phyloP scores from a whole-genome alignment of 1,140 invertebrate genomes.

The Thaumatotibia leucotreta region DNA sequence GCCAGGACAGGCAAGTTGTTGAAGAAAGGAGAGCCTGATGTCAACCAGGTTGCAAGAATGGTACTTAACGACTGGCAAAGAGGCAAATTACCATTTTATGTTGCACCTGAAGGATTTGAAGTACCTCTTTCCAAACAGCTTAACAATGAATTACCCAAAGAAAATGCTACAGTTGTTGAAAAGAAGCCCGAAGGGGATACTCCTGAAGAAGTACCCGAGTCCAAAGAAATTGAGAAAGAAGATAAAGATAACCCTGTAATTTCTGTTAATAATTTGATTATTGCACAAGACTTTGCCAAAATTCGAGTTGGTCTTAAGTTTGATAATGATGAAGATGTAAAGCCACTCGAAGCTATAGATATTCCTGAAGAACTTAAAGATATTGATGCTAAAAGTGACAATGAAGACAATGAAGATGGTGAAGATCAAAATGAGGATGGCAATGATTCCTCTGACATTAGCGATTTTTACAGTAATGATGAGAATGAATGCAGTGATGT shows the following conservation, averaged over 20 bases:
- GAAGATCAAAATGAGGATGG: conserved; percentile 74
- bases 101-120: conserved; percentile 88
- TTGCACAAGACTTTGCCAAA: conserved; percentile 88
- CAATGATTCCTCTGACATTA: conserved; percentile 76
- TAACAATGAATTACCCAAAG: conserved; percentile 26
- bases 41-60: conserved; percentile 93
- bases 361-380: conserved; percentile 75
- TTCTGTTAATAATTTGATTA: conserved; percentile 69
- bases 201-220: conserved; percentile 27
- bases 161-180: conserved; percentile 19
- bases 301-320: conserved; percentile 86
- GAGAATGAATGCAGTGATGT: conserved; percentile 73
- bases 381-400: conserved; percentile 61
- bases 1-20: conserved; percentile 91
- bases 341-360: conserved; percentile 78
- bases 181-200: conserved; percentile 33
- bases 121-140: conserved; percentile 73
- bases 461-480: conserved; percentile 80
- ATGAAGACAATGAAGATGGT: conserved; percentile 44
- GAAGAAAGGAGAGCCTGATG: conserved; percentile 97
- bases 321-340: conserved; percentile 82
- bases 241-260: conserved; percentile 40
- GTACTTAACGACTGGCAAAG: conserved; percentile 99
- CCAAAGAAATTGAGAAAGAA: conserved; percentile 24
- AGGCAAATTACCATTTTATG: conserved; percentile 97